These are phyloP conservation scores for Tiliacea citrago DNA, from an alignment of 2,888 invertebrate species.

Conservation along the genomic window DNA sequence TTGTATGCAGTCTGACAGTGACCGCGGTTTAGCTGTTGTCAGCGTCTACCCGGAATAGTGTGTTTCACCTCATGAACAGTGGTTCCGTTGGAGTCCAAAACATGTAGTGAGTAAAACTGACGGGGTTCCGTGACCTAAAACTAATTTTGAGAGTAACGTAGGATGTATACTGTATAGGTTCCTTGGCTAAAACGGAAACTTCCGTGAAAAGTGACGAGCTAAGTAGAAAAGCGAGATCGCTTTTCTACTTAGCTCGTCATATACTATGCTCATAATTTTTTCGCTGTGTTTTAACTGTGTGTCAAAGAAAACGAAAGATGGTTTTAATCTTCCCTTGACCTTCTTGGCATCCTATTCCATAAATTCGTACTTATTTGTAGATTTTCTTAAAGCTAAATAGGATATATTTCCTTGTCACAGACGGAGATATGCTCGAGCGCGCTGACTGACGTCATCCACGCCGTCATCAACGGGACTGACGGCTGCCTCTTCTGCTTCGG, in stretches of 20 bases:
- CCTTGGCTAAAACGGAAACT: background rate
- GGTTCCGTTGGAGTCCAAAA: background rate
- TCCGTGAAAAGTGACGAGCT: background rate
- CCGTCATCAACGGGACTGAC: conserved; percentile 98
- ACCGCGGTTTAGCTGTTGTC: no score
- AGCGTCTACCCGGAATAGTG: background rate
- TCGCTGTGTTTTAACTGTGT: background rate
- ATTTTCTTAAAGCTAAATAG: background rate
- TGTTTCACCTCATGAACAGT: background rate
- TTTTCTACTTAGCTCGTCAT: no score
- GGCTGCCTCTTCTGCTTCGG: conserved; percentile 97
- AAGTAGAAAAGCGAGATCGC: background rate
- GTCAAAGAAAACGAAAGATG: background rate
- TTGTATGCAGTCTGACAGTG: no score
- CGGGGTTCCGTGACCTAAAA: no score
- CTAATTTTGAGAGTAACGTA: background rate
- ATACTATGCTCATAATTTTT: no score
- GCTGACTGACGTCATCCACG: conserved; percentile 98
- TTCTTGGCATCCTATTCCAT: no score
- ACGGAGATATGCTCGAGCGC: conserved; percentile 97
- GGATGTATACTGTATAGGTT: background rate
- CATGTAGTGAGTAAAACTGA: no score
- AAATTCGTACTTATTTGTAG: background rate
- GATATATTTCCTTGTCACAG: conserved; percentile 90
- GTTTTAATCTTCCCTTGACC: background rate